A percentile compares a stretch with the other conserved stretches of the same genome.
Conservation (phyloP, 1,140 invertebrate species). For the Bombus affinis region DNA sequence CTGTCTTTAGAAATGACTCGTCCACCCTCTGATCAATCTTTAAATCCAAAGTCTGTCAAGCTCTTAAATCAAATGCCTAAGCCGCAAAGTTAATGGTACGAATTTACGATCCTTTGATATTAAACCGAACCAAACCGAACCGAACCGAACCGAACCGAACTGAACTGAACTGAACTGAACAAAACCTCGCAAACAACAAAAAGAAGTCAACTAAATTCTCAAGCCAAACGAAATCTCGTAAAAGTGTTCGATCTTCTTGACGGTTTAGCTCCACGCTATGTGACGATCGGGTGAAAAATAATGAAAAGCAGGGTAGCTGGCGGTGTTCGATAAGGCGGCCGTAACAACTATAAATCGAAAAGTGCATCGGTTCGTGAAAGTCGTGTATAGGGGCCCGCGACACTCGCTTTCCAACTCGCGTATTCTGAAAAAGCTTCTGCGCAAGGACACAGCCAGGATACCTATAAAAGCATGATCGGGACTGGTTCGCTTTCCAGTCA, state of each 20-base stretch:
- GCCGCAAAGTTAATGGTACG: too few relatives aligned
- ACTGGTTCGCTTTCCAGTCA: constrained; percentile 70
- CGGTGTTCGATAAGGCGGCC: constrained; percentile 73
- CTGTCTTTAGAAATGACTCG: too few relatives aligned
- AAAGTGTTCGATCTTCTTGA: background rate
- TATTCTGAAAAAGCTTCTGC: constrained; percentile 68
- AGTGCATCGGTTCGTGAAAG: constrained; percentile 79
- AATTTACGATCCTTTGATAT: too few relatives aligned
- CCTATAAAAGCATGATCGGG: constrained; percentile 74
- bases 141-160: too few relatives aligned
- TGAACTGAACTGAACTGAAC: too few relatives aligned
- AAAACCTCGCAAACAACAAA: background rate
- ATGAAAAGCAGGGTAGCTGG: constrained; percentile 59
- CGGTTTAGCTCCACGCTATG: constrained; percentile 74
- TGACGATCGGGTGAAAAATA: constrained; percentile 53
- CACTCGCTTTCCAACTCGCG: constrained; percentile 30
- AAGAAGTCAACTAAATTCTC: background rate
- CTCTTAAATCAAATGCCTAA: too few relatives aligned
- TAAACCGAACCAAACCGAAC: too few relatives aligned
- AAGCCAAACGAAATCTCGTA: too few relatives aligned
- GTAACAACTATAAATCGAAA: constrained; percentile 79
- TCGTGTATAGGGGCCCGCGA: background rate
- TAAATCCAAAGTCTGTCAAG: too few relatives aligned
- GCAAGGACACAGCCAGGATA: constrained; percentile 60
- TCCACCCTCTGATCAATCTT: too few relatives aligned